phyloP scores from a whole-genome alignment of 2,797 vertebrate genomes.

The Podarcis lilfordi region DNA sequence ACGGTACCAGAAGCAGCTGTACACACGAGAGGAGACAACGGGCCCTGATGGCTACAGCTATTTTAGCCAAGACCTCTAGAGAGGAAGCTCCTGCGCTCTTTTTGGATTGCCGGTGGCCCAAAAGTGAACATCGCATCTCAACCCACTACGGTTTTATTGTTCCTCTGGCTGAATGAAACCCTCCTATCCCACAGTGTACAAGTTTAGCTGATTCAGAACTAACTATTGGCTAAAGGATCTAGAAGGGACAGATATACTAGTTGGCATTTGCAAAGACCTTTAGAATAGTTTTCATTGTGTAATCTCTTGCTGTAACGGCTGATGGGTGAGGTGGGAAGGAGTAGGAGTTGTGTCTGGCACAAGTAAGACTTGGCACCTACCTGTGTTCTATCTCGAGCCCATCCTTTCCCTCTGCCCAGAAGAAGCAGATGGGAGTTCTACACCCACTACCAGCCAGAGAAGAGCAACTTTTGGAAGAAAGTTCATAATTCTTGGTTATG shows the following conservation, averaged over 20 bases:
- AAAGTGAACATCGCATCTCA: conserved; percentile 70
- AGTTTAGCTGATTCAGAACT: conserved; percentile 63
- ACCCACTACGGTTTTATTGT: conserved; percentile 66
- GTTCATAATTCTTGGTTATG: neutral
- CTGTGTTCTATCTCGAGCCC: conserved; percentile 32
- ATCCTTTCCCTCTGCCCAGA: conserved; percentile 50
- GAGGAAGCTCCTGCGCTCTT: conserved; percentile 63
- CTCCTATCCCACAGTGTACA: conserved; percentile 59
- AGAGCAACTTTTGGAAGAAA: conserved; percentile 27
- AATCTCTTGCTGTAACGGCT: conserved; percentile 71
- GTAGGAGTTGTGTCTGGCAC: conserved; percentile 53
- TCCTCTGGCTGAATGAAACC: conserved; percentile 70
- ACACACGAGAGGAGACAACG: conserved; percentile 74
- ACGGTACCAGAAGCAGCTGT: conserved; percentile 69
- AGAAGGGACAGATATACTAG: conserved; percentile 71
- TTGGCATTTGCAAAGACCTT: conserved; percentile 71
- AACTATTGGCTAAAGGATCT: conserved; percentile 65
- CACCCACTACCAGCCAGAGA: neutral
- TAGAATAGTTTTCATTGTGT: conserved; percentile 73
- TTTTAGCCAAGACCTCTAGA: conserved; percentile 75
- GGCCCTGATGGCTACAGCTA: conserved; percentile 75
- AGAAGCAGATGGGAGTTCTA: conserved; percentile 36
- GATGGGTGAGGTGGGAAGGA: conserved; percentile 40
- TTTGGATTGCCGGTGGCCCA: conserved; percentile 63
- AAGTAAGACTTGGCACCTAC: conserved; percentile 48